phyloP scores from a whole-genome alignment of 1,140 invertebrate species.

The Drosophila truncata region DNA sequence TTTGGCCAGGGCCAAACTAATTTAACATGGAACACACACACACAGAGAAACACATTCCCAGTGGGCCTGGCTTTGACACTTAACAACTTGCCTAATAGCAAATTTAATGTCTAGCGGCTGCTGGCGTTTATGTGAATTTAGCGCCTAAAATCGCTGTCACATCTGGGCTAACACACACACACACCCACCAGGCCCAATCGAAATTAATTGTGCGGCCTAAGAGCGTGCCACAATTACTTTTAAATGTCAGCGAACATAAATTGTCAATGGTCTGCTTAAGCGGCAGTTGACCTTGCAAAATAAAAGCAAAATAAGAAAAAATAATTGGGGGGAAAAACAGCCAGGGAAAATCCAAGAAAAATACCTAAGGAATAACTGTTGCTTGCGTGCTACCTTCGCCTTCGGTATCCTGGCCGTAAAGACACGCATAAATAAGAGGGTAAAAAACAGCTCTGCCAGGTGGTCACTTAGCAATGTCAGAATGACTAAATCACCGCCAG shows the following conservation, averaged over 20 bases:
- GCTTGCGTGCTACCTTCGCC: slow-evolving; percentile 32
- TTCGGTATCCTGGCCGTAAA: slow-evolving; percentile 10
- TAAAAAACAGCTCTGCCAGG: slow-evolving; percentile 34
- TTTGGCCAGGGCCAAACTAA: slow-evolving; percentile 40
- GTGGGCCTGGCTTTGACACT: slow-evolving; percentile 44
- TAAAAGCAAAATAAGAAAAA: slow-evolving; percentile 5
- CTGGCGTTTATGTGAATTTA: slow-evolving; percentile 41
- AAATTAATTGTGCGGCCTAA: slow-evolving; percentile 49
- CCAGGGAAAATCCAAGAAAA: neutral
- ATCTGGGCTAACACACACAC: slow-evolving; percentile 26
- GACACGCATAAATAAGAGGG: slow-evolving; percentile 44
- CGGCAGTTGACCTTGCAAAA: slow-evolving; percentile 56
- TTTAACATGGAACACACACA: slow-evolving; percentile 16
- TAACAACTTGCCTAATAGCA: slow-evolving; percentile 59
- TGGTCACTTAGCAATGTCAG: slow-evolving; percentile 43
- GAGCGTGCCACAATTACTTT: slow-evolving; percentile 53
- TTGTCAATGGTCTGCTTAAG: slow-evolving; percentile 29
- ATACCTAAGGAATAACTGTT: slow-evolving; percentile 28
- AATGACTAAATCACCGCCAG: slow-evolving; percentile 37
- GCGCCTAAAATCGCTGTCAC: slow-evolving; percentile 27
- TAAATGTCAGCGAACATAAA: slow-evolving; percentile 37
- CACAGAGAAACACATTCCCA: slow-evolving; percentile 9
- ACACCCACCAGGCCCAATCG: neutral
- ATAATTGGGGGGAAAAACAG: neutral
- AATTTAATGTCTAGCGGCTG: slow-evolving; percentile 47